Conservation (phyloP, 2,888 invertebrate species). For the Metalampra italica region DNA sequence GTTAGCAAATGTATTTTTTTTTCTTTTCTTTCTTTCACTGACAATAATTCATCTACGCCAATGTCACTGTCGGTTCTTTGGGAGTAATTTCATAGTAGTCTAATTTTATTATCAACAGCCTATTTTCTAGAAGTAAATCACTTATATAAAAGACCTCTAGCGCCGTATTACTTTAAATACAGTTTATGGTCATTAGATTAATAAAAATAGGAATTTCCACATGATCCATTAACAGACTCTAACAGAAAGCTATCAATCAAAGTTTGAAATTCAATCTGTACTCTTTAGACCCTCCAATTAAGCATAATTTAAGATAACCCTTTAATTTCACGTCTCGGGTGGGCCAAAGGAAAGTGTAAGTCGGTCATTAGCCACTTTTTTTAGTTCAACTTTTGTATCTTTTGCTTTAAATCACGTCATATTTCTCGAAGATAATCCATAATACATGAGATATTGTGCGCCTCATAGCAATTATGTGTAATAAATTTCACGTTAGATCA, state of each 20-base stretch:
- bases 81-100: background rate
- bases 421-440: slow-evolving; percentile 67
- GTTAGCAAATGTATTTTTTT: background rate
- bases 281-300: slow-evolving; percentile 71
- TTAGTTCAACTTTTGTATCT: slow-evolving; percentile 53
- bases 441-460: slow-evolving; percentile 65
- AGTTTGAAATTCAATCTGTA: slow-evolving; percentile 70
- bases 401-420: slow-evolving; percentile 66
- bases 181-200: slow-evolving; percentile 40
- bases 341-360: slow-evolving; percentile 66
- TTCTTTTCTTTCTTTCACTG: too few species aligned
- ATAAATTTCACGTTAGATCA: slow-evolving; percentile 71
- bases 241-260: slow-evolving; percentile 67
- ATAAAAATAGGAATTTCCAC: slow-evolving; percentile 45
- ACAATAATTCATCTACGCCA: too few species aligned
- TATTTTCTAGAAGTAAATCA: background rate
- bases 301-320: slow-evolving; percentile 74
- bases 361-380: slow-evolving; percentile 68
- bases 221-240: slow-evolving; percentile 40
- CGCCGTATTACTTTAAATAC: background rate
- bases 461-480: slow-evolving; percentile 71
- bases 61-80: background rate
- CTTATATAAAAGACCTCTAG: slow-evolving; percentile 3
- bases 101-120: background rate
- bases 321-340: slow-evolving; percentile 73